phyloP scores from a whole-genome alignment of 2,797 vertebrate species.

The Sphenopsis melanotis region DNA sequence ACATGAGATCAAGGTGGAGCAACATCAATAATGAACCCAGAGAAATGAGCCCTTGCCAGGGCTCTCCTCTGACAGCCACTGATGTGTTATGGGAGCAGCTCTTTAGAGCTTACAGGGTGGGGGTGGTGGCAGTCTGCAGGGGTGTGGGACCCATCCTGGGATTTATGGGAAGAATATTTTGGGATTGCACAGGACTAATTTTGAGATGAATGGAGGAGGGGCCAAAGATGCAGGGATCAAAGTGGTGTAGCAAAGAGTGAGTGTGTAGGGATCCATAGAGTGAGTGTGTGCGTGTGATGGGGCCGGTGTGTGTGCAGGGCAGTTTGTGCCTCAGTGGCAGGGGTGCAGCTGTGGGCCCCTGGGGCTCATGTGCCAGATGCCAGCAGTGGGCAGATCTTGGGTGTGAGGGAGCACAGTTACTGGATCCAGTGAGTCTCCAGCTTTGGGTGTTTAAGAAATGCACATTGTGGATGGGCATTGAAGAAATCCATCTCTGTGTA shows the following conservation, averaged over 20 bases:
- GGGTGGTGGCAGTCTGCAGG: no score
- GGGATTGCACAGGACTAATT: background rate
- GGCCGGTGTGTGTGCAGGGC: background rate
- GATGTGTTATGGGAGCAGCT: background rate
- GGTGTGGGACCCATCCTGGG: background rate
- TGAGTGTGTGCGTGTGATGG: background rate
- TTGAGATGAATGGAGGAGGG: background rate
- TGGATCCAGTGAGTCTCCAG: background rate
- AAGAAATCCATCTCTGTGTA: background rate
- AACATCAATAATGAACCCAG: accelerated
- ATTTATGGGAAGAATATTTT: background rate
- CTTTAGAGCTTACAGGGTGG: background rate
- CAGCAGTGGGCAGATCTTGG: background rate
- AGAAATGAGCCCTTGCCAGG: background rate
- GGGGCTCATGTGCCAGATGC: background rate
- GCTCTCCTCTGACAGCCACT: background rate
- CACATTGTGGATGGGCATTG: background rate
- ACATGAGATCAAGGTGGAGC: background rate
- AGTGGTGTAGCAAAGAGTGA: background rate
- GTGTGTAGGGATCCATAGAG: background rate
- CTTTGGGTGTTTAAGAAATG: background rate
- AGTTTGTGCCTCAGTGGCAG: background rate
- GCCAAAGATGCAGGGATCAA: background rate
- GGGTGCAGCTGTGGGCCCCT: background rate
- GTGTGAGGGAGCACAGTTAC: accelerated